Base-by-base conservation (phyloP, 2,113 vertebrate species). In the Gymnorhina tibicen region DNA sequence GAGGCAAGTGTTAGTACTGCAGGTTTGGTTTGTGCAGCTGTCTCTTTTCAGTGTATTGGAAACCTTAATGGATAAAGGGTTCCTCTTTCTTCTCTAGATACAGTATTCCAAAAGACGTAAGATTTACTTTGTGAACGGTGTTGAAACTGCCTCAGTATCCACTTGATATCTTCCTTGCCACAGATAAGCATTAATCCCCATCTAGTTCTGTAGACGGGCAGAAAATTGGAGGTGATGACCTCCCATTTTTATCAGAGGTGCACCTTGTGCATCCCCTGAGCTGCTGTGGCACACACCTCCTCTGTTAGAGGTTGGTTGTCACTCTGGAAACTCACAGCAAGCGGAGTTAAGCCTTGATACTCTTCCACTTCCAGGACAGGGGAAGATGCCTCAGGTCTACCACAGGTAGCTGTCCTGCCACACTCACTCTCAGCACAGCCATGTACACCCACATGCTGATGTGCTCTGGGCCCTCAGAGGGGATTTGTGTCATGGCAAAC, bases 61-160 rank as follows among this genome's bases (percentile, higher is more conserved):
- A 91, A 39, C 67, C 24, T 35, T 76, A 10, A 11, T 63, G 35
- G 23, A 21, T 59, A 52, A 66, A 83, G 42, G 3, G 4, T 87
- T 84, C 24, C 7, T 62, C 63, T 46, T 66, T 85, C 13, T 62
- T 67, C 35, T 66, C 62, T 66, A 78, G 70, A 78, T 66, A 11
- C 2, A 74, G 35, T 47, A 47, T n/a, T 92, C 16, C 26, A 35
- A 46, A 47, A 76, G 18, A 30, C 19, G 17, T 23, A 74, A 70
- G 32, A 75, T 32, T 11, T 41, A 4, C n/a, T 66, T 79, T 18
- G 10, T 44, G 35, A 60, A 35, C 0, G 0, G 3, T 70, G 27
- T 78, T 53, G 39, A 81, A 88, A 75, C 47, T 46, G 22, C 22
- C 53, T 72, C 30, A 22, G 19, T 35, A 64, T 72, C 35, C 15